These are phyloP conservation scores for Lepeophtheirus nordmannii DNA, from an alignment of 2,888 invertebrate genomes.

Conservation along the genomic window DNA sequence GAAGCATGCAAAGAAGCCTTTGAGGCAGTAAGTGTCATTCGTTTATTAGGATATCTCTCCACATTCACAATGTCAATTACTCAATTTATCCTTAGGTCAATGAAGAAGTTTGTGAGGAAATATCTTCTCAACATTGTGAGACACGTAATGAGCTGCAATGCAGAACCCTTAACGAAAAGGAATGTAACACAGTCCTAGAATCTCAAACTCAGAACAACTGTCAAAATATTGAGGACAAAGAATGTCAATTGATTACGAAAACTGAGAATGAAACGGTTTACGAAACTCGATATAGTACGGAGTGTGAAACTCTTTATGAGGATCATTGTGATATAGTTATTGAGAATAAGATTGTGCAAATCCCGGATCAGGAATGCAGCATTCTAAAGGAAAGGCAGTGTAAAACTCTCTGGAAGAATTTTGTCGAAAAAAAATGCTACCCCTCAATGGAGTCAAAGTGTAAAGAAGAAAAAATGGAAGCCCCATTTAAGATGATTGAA, in stretches of 20 bases:
- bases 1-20: no score
- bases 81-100: not conserved
- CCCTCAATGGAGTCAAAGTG: not conserved
- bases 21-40: no score
- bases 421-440: not conserved
- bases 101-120: not conserved
- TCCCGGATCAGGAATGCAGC: not conserved
- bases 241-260: not conserved
- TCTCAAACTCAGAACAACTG: not conserved
- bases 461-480: not conserved
- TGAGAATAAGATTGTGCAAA: not conserved
- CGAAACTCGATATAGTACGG: not conserved
- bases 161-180: not conserved
- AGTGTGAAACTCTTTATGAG: not conserved
- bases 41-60: no score
- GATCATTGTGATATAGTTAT: not conserved
- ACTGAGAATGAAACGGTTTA: not conserved
- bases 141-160: not conserved
- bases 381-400: not conserved
- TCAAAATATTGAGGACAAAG: not conserved
- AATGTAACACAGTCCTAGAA: not conserved
- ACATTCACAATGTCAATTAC: no score
- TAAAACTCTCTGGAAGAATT: not conserved
- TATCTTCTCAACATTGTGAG: not conserved
- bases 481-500: not conserved